phyloP scores from a whole-genome alignment of 2,888 invertebrate genomes.

The Itoplectis maculator region DNA sequence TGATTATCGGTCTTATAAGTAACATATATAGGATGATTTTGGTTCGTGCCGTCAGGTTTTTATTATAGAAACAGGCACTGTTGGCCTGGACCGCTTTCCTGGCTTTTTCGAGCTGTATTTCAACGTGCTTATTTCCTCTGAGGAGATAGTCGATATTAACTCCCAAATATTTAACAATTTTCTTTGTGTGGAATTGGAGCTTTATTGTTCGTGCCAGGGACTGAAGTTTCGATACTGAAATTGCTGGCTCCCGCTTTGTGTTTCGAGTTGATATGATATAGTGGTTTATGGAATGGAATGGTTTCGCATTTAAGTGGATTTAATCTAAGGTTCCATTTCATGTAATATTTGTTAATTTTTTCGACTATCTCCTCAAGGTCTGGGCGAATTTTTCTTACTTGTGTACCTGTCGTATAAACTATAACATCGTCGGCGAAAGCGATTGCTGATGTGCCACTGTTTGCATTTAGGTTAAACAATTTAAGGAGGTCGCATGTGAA shows the following conservation, averaged over 20 bases:
- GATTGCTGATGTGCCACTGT: not conserved
- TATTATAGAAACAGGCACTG: constrained; percentile 11
- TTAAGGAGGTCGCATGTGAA: constrained; percentile 8
- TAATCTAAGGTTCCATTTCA: constrained; percentile 61
- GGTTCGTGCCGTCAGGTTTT: not conserved
- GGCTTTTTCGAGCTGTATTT: no score
- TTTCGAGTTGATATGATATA: constrained; percentile 18
- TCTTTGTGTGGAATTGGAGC: constrained; percentile 20
- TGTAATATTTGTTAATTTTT: constrained; percentile 14
- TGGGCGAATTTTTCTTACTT: not conserved
- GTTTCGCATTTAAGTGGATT: no score
- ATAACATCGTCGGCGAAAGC: no score
- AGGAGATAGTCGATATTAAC: no score
- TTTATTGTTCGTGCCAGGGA: not conserved
- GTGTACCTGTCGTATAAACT: no score
- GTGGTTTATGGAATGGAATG: constrained; percentile 56
- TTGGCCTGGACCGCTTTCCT: no score
- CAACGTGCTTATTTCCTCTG: no score
- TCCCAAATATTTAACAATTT: no score
- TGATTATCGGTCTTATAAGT: no score
- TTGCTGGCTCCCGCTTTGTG: constrained; percentile 10
- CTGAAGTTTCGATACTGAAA: constrained; percentile 3
- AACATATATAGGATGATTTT: constrained; percentile 43
- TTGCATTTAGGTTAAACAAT: not conserved
- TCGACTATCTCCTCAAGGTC: not conserved